phyloP scores from a whole-genome alignment of 2,888 invertebrate genomes.

The Aspidapion aeneum region DNA sequence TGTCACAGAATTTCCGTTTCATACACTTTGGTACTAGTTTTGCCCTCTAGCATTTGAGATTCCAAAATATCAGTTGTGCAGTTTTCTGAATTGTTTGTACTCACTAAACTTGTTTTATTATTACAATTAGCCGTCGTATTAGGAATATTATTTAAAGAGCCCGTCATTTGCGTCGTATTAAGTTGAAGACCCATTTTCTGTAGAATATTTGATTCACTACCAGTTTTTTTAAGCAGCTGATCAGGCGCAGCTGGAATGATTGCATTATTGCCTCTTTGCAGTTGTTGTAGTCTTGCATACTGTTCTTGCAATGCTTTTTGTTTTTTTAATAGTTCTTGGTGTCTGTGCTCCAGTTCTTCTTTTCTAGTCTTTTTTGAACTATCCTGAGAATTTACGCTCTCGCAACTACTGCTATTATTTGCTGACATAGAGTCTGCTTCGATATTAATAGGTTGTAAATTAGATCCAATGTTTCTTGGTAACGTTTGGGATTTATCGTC shows the following conservation, averaged over 20 bases:
- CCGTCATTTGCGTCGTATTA: constrained; percentile 54
- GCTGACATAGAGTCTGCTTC: constrained; percentile 47
- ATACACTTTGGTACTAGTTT: constrained; percentile 59
- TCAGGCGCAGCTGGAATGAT: constrained; percentile 61
- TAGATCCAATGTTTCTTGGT: constrained; percentile 47
- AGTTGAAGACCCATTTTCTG: constrained; percentile 77
- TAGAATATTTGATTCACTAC: constrained; percentile 82
- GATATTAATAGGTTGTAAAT: constrained; percentile 37
- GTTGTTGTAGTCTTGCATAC: constrained; percentile 83
- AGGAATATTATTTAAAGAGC: constrained; percentile 62
- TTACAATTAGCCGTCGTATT: constrained; percentile 37
- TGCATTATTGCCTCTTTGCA: constrained; percentile 73
- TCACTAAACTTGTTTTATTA: constrained; percentile 35
- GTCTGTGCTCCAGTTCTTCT: constrained; percentile 78
- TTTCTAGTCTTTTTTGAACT: constrained; percentile 58
- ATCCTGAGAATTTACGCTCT: constrained; percentile 71
- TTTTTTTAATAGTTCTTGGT: constrained; percentile 83
- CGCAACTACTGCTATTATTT: constrained; percentile 70
- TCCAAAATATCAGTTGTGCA: constrained; percentile 15
- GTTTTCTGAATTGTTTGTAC: constrained; percentile 30
- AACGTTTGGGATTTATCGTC: constrained; percentile 48
- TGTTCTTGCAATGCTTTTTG: constrained; percentile 89
- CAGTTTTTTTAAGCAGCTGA: constrained; percentile 72
- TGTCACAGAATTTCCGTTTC: constrained; percentile 94
- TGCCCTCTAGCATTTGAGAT: constrained; percentile 11